phyloP scores from a whole-genome alignment of 2,888 invertebrate genomes.

The Parnassius smintheus region DNA sequence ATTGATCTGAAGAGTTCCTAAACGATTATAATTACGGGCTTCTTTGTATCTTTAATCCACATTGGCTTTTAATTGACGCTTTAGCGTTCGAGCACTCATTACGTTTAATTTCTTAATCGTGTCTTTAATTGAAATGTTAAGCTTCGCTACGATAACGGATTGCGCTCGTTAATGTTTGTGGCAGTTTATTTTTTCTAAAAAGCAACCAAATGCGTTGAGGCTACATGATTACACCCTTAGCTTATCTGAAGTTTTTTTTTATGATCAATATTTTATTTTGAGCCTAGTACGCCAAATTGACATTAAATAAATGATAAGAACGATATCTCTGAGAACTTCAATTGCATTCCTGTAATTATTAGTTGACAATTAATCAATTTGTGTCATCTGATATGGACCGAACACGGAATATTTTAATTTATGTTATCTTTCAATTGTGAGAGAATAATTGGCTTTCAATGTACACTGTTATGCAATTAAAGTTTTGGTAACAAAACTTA shows the following conservation, averaged over 20 bases:
- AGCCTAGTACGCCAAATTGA: conserved; percentile 18
- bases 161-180: conserved; percentile 56
- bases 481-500: conserved; percentile 11
- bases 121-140: conserved; percentile 75
- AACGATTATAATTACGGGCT: conserved; percentile 54
- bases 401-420: conserved; percentile 32
- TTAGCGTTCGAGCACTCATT: conserved; percentile 56
- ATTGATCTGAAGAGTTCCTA: conserved; percentile 31
- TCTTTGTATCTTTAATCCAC: conserved; percentile 51
- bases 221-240: conserved; percentile 40
- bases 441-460: conserved; percentile 16
- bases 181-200: conserved; percentile 52
- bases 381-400: conserved; percentile 42
- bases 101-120: conserved; percentile 73
- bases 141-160: conserved; percentile 52
- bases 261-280: conserved; percentile 26
- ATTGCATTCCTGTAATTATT: conserved; percentile 42
- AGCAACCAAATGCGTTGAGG: conserved; percentile 30
- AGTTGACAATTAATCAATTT: conserved; percentile 43
- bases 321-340: conserved; percentile 32
- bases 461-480: conserved; percentile 17
- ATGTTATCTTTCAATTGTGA: conserved; percentile 26
- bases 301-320: conserved; percentile 27
- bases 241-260: conserved; percentile 2
- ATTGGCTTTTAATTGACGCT: conserved; percentile 54